These are phyloP conservation scores for Chrysolina oricalcia DNA, from an alignment of 2,888 invertebrate species.

Conservation along the genomic window DNA sequence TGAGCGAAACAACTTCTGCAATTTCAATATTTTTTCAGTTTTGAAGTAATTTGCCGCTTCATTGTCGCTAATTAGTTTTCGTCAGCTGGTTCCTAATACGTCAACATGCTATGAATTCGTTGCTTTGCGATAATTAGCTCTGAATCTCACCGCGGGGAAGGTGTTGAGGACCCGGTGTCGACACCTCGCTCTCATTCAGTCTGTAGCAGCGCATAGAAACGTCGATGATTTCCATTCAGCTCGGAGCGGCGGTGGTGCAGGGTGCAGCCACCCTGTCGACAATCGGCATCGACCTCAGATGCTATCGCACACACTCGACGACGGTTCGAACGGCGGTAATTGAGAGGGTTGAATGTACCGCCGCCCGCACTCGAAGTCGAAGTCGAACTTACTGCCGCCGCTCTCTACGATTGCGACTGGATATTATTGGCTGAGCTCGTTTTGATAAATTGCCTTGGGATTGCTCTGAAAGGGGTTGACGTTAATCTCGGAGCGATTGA, in stretches of 20 bases:
- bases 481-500: constrained; percentile 9
- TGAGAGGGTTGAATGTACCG: constrained; percentile 31
- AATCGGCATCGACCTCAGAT: constrained; percentile 34
- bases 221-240: constrained; percentile 43
- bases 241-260: not conserved
- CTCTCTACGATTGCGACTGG: constrained; percentile 4
- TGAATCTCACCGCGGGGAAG: constrained; percentile 14
- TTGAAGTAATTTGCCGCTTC: too few relatives aligned
- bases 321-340: constrained; percentile 34
- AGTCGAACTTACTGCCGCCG: not conserved
- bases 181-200: constrained; percentile 9
- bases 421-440: not conserved
- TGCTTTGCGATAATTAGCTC: not conserved
- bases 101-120: not conserved
- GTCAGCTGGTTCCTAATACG: not conserved
- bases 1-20: too few relatives aligned
- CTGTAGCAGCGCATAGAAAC: constrained; percentile 6
- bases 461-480: constrained; percentile 6
- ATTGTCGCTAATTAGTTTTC: too few relatives aligned
- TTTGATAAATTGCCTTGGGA: constrained; percentile 18
- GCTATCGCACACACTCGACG: constrained; percentile 35
- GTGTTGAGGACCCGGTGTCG: constrained; percentile 18
- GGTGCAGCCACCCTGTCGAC: constrained; percentile 8
- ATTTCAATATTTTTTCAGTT: too few relatives aligned
- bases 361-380: not conserved